Evolutionary conservation across 1,140 invertebrate species (phyloP).

Genomic region (Cylas formicarius): DNA sequence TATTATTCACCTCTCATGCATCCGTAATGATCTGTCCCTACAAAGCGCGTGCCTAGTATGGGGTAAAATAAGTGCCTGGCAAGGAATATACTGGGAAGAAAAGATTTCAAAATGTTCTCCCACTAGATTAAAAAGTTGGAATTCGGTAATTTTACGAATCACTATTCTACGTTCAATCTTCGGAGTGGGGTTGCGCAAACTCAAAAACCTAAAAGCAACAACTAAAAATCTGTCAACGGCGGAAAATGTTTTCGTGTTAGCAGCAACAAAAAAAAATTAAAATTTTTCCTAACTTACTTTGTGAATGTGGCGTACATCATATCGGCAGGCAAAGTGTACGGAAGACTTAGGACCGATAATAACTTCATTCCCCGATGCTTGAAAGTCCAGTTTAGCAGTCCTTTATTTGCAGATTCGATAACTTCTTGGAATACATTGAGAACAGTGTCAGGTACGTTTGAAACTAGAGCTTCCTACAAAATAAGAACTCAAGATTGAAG

Average conservation of each 20-base stretch:
- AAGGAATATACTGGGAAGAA: slow-evolving; percentile 14
- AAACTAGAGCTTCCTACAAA: slow-evolving; percentile 72
- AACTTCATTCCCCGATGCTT: slow-evolving; percentile 73
- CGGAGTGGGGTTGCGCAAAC: slow-evolving; percentile 8
- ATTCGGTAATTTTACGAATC: slow-evolving; percentile 19
- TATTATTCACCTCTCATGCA: slow-evolving; percentile 15
- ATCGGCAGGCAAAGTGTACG: slow-evolving; percentile 79
- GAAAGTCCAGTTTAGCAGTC: slow-evolving; percentile 83
- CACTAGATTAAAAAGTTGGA: slow-evolving; percentile 18
- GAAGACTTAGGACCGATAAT: slow-evolving; percentile 69
- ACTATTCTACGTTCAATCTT: slow-evolving; percentile 19
- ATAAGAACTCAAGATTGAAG: slow-evolving; percentile 15
- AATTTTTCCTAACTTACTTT: slow-evolving; percentile 58
- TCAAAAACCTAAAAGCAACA: slow-evolving; percentile 11
- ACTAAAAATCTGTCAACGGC: too few species aligned
- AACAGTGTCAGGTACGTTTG: slow-evolving; percentile 77
- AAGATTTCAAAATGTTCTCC: slow-evolving; percentile 21
- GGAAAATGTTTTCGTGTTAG: not conserved
- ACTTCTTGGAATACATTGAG: slow-evolving; percentile 84
- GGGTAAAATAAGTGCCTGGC: slow-evolving; percentile 13
- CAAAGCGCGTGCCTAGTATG: slow-evolving; percentile 7
- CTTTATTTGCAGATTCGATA: slow-evolving; percentile 84
- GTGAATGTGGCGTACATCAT: slow-evolving; percentile 74
- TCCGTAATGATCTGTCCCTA: not conserved
- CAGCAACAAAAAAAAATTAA: not conserved